Conservation (phyloP, 2,797 vertebrate species). For the Helicolenus hilgendorfi region DNA sequence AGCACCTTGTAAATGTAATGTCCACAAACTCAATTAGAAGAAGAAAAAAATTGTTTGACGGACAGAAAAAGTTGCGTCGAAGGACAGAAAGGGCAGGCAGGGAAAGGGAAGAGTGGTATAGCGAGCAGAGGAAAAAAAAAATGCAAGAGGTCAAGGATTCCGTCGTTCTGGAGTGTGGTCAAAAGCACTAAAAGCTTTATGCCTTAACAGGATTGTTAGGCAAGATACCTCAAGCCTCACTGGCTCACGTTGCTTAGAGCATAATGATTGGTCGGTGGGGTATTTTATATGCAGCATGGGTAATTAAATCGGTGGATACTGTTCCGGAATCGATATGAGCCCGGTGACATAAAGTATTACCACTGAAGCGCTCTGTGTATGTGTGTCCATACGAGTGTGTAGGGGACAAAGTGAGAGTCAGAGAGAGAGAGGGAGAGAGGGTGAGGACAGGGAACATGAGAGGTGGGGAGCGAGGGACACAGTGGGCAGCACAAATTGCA, state of each 20-base stretch:
- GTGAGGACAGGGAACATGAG: conserved; percentile 38
- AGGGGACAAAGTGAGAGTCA: conserved; percentile 18
- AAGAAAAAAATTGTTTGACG: neutral
- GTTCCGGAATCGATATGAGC: conserved; percentile 76
- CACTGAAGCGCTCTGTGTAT: conserved; percentile 11
- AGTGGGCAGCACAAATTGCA: conserved; percentile 73
- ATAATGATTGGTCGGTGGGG: conserved; percentile 60
- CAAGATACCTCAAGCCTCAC: conserved; percentile 56
- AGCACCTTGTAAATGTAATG: neutral
- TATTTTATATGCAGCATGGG: conserved; percentile 78
- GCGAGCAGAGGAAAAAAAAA: conserved; percentile 10
- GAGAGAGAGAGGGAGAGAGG: conserved; percentile 13
- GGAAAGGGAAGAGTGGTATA: neutral
- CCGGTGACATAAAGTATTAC: conserved; percentile 64
- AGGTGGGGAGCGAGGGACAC: conserved; percentile 32
- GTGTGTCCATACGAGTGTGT: neutral
- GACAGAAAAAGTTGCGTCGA: neutral
- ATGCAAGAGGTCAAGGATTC: conserved; percentile 55
- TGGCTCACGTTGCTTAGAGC: conserved; percentile 46
- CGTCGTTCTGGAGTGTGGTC: conserved; percentile 56
- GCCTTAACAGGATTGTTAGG: conserved; percentile 70
- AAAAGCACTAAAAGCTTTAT: conserved; percentile 76
- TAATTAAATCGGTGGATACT: conserved; percentile 79
- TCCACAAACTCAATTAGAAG: neutral
- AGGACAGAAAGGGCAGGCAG: neutral